Base-by-base conservation (phyloP, 1,140 invertebrate species). In the Bombus superbus region DNA sequence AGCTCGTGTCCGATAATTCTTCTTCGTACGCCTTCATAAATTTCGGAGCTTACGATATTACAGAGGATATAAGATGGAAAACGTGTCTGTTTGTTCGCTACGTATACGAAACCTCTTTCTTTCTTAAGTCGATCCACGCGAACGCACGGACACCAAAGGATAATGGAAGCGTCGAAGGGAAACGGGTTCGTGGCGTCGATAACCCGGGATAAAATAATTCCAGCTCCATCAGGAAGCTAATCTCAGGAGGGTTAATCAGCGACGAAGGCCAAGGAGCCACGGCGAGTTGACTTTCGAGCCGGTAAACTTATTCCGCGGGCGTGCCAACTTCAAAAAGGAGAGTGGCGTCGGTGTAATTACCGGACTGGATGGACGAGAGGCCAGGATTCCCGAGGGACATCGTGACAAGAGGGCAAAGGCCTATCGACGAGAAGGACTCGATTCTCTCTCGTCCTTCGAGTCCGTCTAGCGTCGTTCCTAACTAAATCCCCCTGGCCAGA, bases 251-350 rank as follows among this genome's bases (percentile, higher is more conserved):
- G 73, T 90, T 90, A 89, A 90, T 90, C 89, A 90, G 69, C 82
- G 72, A 72, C 66, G 78, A 85, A 85, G 78, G 53, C 77, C 74
- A 81, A 87, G 88, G 11, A 79, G 73, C 22, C 32, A 35, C 28
- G 32, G 40, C 40, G 28, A 73, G 81, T 64, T 79, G 85, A 89
- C 81, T 81, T 78, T 87, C 79, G 68, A 81, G 66, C 74, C 62
- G 71, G 78, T 90, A 90, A 90, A 90, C 88, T 90, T 90, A 89
- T 90, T 87, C 86, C 69, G 83, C 86, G 79, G 53, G 81, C 88
- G 89, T 90, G 86, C 79, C 86, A 86, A 81, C 89, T 90, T 88
- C 64, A 90, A 90, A 88, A 90, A 90, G 88, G 40, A 82, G 44
- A 76, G 73, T 13, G 69, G 79, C 81, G 53, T 47, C 62, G 35